Percentiles rank a stretch among this genome's conserved stretches.
Conservation (phyloP, 2,888 invertebrate genomes). For the Marronus borbonicus region DNA sequence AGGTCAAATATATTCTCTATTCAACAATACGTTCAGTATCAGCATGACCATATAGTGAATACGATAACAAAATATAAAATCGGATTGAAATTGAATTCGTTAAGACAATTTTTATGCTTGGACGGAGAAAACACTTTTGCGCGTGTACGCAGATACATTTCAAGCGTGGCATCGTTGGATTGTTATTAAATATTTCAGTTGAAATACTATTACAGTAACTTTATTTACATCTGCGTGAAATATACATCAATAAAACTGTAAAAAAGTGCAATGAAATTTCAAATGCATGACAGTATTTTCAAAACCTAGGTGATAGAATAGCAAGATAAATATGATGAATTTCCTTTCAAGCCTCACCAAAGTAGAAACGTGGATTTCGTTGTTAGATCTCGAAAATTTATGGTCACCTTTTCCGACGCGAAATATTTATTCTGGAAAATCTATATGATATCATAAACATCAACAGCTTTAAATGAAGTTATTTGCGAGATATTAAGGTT, state of each 20-base stretch:
- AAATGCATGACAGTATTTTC: neutral
- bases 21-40: too few species aligned
- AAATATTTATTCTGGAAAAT: neutral
- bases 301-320: conserved; percentile 5
- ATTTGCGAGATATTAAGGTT: neutral
- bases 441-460: neutral
- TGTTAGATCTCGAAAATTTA: conserved; percentile 7
- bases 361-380: neutral
- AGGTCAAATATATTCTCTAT: too few species aligned
- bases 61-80: too few species aligned
- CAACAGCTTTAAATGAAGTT: conserved; percentile 5
- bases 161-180: too few species aligned
- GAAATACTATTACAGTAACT: too few species aligned
- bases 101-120: too few species aligned
- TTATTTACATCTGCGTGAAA: too few species aligned
- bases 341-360: neutral
- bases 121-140: too few species aligned
- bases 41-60: too few species aligned
- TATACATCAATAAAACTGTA: neutral
- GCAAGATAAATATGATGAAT: conserved; percentile 1
- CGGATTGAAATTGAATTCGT: too few species aligned
- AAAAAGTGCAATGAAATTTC: neutral
- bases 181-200: too few species aligned
- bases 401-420: neutral
- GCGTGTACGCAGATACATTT: too few species aligned